Evolutionary conservation across 1,140 invertebrate genomes (phyloP).

Genomic region (Limonius californicus): DNA sequence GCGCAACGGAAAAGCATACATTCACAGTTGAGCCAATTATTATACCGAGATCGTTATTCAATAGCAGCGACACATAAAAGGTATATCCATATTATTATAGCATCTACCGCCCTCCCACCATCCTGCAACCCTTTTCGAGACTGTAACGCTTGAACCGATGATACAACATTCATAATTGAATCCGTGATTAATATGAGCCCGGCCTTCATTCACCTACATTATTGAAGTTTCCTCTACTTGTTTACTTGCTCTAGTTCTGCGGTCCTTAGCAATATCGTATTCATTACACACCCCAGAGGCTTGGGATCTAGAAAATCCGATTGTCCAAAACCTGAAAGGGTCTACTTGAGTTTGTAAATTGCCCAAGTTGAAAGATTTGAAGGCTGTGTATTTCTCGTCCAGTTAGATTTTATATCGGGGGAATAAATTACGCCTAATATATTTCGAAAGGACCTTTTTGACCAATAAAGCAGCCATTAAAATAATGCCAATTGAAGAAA

Average conservation of each 20-base stretch:
- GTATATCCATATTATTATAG: too few species aligned
- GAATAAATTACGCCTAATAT: neutral
- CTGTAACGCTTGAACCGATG: constrained; percentile 26
- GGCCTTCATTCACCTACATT: constrained; percentile 23
- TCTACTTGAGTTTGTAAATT: constrained; percentile 18
- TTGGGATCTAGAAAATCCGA: constrained; percentile 23
- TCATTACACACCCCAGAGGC: constrained; percentile 22
- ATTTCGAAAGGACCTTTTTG: neutral
- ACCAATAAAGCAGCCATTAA: too few species aligned
- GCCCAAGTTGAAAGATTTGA: constrained; percentile 14
- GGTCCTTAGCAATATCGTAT: constrained; percentile 19
- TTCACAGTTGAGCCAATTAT: too few species aligned
- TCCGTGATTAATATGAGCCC: constrained; percentile 30
- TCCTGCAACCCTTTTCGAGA: too few species aligned
- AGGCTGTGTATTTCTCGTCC: constrained; percentile 3
- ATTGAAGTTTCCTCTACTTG: constrained; percentile 21
- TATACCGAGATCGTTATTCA: too few species aligned
- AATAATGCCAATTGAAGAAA: too few species aligned
- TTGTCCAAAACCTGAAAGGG: constrained; percentile 18
- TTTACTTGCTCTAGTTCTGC: constrained; percentile 11
- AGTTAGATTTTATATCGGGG: neutral
- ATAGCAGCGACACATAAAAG: too few species aligned
- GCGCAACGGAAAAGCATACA: too few species aligned
- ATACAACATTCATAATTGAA: constrained; percentile 36
- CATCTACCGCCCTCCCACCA: too few species aligned